Evolutionary conservation across 2,113 vertebrate genomes (phyloP), one percentile per base, ranked within the genome.

Genomic region (Oenanthe oenanthe): DNA sequence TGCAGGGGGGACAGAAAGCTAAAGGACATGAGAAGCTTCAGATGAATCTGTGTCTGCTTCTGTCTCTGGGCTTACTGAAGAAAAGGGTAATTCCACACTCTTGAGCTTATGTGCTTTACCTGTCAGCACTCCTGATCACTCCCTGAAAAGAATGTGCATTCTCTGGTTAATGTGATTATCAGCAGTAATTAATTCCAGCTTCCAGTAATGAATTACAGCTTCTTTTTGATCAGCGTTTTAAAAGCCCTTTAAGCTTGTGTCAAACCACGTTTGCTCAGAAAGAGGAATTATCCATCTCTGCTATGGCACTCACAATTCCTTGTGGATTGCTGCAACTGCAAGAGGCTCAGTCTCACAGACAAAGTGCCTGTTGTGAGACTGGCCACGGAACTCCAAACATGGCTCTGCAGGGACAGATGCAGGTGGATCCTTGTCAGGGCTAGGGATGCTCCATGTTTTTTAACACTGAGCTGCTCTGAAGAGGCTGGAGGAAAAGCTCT

Each of bases 391-490:
- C 58, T 63, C 45, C 12, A 17, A 28, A 28, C 5, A 13, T 32
- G 38, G 29, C 21, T 53, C 47, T 42, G 47, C 19, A 72, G 63
- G 4, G 15, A 22, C 42, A 28, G 32, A 6, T 0, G 1, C 18
- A 18, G 18, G 19, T 3, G 13, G 36, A 15, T 3, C 4, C 17
- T 78, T 1, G 0, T 13, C 13, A 12, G 13, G 20, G 22, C 21
- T 14, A 16, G 21, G 17, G 7, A 40, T 3, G 5, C 8, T 50
- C 56, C 0, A 1, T 12, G 7, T 32, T 7, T 77, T 67, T 45
- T 28, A 51, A 38, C 0, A 1, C 36, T 17, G 8, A 66, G 20
- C 24, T 25, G 47, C 51, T 34, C 9, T 2, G 4, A 22, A 21
- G 75, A 36, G 47, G 21, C 45, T 0, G 3, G 85, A 51, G 34